Evolutionary conservation across 92 coral and sea anemone species (phyloP).

Genomic region (Heliopora coerulea): DNA sequence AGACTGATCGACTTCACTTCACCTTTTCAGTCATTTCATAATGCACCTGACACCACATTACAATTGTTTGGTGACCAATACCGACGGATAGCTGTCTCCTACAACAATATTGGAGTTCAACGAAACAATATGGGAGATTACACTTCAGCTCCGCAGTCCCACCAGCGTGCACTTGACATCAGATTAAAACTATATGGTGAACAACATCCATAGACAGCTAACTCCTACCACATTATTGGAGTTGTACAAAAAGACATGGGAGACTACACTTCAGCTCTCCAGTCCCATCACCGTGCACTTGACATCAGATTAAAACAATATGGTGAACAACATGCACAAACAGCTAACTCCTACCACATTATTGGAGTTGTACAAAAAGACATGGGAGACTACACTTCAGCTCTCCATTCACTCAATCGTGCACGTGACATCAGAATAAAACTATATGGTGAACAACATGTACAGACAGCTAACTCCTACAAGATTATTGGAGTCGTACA

Average conservation of each 20-base stretch:
- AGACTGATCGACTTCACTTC: no score
- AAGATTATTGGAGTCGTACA: no score
- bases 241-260: neutral
- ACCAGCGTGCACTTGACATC: no score
- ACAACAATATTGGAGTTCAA: no score
- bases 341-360: neutral
- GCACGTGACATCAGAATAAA: slow-evolving; percentile 23
- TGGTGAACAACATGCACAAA: neutral
- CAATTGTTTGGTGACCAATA: no score
- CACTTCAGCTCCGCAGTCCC: no score
- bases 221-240: neutral
- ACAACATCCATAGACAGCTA: no score
- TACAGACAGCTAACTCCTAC: slow-evolving; percentile 4
- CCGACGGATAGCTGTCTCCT: no score
- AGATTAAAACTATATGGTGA: no score
- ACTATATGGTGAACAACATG: slow-evolving; percentile 1
- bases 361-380: neutral
- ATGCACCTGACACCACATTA: no score
- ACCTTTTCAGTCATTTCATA: no score
- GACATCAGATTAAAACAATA: neutral
- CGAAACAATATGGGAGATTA: no score
- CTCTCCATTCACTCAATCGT: neutral
- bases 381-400: slow-evolving; percentile 2
- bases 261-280: neutral
- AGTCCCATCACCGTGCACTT: neutral